Conservation (phyloP, 2,888 invertebrate genomes). For the Calameuta filiformis region DNA sequence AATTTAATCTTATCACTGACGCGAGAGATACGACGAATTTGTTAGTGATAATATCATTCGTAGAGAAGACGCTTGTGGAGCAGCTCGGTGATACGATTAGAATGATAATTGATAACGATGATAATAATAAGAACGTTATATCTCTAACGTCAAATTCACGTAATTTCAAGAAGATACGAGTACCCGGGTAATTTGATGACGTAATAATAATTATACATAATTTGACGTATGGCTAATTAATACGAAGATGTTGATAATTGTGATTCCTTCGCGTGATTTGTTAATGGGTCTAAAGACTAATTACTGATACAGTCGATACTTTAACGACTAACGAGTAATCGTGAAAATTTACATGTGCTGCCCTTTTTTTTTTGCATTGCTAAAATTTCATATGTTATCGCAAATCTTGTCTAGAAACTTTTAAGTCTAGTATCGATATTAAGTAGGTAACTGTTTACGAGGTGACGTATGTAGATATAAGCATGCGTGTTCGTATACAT, state of each 20-base stretch:
- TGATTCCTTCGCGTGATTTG: not conserved
- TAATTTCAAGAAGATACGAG: not conserved
- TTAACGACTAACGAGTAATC: too few relatives aligned
- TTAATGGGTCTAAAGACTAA: too few relatives aligned
- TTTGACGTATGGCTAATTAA: not conserved
- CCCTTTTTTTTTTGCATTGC: not conserved
- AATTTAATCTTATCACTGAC: conserved; percentile 28
- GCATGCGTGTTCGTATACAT: not conserved
- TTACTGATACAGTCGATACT: not conserved
- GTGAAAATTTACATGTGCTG: too few relatives aligned
- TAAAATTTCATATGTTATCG: not conserved
- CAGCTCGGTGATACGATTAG: not conserved
- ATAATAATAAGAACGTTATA: too few relatives aligned
- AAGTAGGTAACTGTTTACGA: not conserved
- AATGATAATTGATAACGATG: not conserved
- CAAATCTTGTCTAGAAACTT: not conserved
- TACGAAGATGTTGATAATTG: not conserved
- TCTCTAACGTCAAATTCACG: not conserved
- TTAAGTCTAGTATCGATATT: not conserved
- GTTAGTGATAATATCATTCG: not conserved
- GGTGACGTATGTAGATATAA: not conserved
- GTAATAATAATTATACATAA: not conserved
- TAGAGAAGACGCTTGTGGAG: not conserved
- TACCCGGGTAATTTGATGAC: not conserved
- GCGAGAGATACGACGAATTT: not conserved